Evolutionary conservation across 2,888 invertebrate species (phyloP), one percentile per base, ranked within the genome.

Genomic region (Temnothorax unifasciatus): DNA sequence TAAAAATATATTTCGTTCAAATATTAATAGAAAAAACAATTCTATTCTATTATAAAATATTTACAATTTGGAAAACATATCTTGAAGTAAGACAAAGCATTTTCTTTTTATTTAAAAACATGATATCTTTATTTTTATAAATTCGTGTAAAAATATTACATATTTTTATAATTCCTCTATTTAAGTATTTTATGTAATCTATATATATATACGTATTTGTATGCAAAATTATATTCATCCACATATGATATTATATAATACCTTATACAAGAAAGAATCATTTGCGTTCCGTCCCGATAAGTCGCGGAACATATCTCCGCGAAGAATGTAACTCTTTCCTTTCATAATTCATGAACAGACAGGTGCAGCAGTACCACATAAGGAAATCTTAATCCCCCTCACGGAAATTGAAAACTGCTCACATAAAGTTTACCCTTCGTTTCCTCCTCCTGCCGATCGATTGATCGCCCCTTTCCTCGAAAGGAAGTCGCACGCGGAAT

Each of bases 391-490:
- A 21, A 54, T 47, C 8, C n/a, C 34, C 38, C n/a, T 61, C 11
- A 5, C 77, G 21, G 52, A 50, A 74, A 21, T 77, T 3, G 8
- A 25, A 13, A 38, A 41, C 15, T 54, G 2, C 18, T 25, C 34
- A 13, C 66, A 25, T 15, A 68, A 68, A 77, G 34, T 68, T 64
- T 5, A 68, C 54, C 41, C 41, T 68, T 29, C 13, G n/a, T 54
- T 41, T 41, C 13, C 41, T 77, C 6, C 18, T 41, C 13, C 41
- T 77, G 13, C 18, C 21, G 21, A 21, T 54, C 52, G 21, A 6
- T 47, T 13, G 38, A 52, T 29, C 13, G 0, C 11, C 64, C n/a
- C 13, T 66, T 52, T 66, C 29, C n/a, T 25, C 11, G 61, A n/a
- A 76, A 11, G 29, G 8, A 66, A 29, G 41, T 54, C 25, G 18